A percentile compares a stretch with the other conserved stretches of the same genome.
Conservation (phyloP, 2,888 invertebrate genomes). For the Eupsilia transversa region DNA sequence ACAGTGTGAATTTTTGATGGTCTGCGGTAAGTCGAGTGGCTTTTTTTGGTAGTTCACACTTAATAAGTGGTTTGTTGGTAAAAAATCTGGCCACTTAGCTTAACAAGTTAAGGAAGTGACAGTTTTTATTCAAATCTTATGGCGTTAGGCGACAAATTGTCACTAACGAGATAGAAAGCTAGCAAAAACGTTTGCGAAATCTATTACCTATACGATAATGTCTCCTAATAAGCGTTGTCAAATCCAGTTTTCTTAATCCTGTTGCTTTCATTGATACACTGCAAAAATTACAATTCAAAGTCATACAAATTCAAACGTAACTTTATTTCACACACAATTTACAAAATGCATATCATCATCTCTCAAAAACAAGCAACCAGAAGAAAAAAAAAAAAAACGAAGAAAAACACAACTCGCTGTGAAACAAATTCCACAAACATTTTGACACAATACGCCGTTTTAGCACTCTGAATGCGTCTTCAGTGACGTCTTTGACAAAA, state of each 20-base stretch:
- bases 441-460: slow-evolving; percentile 75
- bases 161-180: background rate
- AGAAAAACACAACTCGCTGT: slow-evolving; percentile 74
- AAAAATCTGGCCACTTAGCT: slow-evolving; percentile 59
- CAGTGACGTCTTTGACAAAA: slow-evolving; percentile 76
- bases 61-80: slow-evolving; percentile 66
- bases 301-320: background rate
- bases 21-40: slow-evolving; percentile 65
- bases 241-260: background rate
- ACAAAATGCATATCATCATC: slow-evolving; percentile 12
- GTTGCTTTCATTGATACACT: background rate
- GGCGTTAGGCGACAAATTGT: slow-evolving; percentile 9
- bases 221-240: background rate
- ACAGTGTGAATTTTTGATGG: slow-evolving; percentile 71
- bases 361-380: background rate
- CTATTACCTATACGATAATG: background rate
- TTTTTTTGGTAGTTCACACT: slow-evolving; percentile 70
- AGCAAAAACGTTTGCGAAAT: background rate
- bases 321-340: background rate
- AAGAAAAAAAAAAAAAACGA: background rate
- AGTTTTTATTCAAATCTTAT: slow-evolving; percentile 29
- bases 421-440: slow-evolving; percentile 79
- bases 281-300: background rate
- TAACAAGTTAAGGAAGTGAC: slow-evolving; percentile 41
- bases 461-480: slow-evolving; percentile 67